Evolutionary conservation across 2,113 vertebrate species (phyloP), one percentile per base, ranked within the genome.

Genomic region (Panurus biarmicus): DNA sequence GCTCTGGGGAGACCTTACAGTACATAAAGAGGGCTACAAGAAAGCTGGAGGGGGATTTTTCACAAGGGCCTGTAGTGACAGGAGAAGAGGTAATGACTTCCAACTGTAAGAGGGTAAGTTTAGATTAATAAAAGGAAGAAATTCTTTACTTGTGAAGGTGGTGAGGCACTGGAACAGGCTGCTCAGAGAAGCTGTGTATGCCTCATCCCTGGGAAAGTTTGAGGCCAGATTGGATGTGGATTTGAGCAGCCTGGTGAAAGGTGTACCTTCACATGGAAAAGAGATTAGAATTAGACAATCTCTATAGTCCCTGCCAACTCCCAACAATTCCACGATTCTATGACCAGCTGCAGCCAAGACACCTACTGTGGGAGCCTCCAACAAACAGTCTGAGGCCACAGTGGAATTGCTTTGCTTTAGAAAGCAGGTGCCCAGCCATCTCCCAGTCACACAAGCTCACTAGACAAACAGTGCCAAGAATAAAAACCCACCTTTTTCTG

Each of bases 351-450:
- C 10, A 78, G 61, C 62, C 12, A 13, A 35, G 60, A 40, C 19
- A 25, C 3, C 14, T 56, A 13, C 1, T 3, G 24, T 1, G 0
- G 19, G 13, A 82, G 5, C 36, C 48, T 65, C 35, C 26, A 74
- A 56, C 44, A 51, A 93, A 61, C 11, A 57, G 14, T 11, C 47
- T n/a, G 54, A 62, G 40, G 21, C 15, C 36, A 65, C 33, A 50
- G n/a, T 24, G 13, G 1, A 45, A 70, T 57, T 87, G 15, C 35
- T 71, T 64, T 40, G 9, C 44, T 53, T 45, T 31, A 33, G 75
- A 42, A 64, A 90, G 48, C 26, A 72, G 38, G 5, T 76, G 17
- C 31, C 19, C 57, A 35, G 29, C 54, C 56, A 58, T 31, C 31
- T 80, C 28, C 40, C n/a, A 42, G 25, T 36, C 4, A 0, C 35